These are phyloP conservation scores for Telmatochromis bifrenatus DNA, from an alignment of 2,113 vertebrate species.

Conservation along the genomic window DNA sequence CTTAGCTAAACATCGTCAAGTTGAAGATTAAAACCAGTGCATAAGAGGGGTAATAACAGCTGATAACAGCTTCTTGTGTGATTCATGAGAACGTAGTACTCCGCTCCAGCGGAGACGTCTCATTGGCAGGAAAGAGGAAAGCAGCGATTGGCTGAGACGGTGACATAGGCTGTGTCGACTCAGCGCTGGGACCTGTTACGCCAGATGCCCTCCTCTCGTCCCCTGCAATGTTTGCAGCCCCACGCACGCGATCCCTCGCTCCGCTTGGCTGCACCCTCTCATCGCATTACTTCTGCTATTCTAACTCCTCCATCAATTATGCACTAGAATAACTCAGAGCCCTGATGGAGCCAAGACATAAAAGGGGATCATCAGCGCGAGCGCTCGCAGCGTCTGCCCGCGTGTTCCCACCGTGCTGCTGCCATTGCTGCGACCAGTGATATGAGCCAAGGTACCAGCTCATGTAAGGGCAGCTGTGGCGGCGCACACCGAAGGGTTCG, in stretches of 20 bases:
- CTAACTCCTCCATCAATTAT: slow-evolving; percentile 81
- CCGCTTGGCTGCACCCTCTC: slow-evolving; percentile 75
- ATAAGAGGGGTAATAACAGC: neutral
- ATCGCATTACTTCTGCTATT: slow-evolving; percentile 83
- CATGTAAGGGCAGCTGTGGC: neutral
- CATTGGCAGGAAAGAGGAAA: slow-evolving; percentile 35
- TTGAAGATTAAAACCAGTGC: neutral
- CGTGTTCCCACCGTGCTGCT: slow-evolving; percentile 15
- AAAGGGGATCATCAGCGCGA: slow-evolving; percentile 57
- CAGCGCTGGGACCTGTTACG: slow-evolving; percentile 69
- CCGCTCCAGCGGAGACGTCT: neutral
- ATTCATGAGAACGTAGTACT: slow-evolving; percentile 54
- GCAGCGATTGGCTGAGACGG: slow-evolving; percentile 46
- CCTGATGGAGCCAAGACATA: slow-evolving; percentile 58
- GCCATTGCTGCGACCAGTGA: slow-evolving; percentile 15
- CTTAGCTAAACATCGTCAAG: neutral
- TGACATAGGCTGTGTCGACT: slow-evolving; percentile 47
- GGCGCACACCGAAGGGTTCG: neutral
- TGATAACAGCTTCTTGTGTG: neutral
- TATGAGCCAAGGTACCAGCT: slow-evolving; percentile 16
- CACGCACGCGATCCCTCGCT: slow-evolving; percentile 72
- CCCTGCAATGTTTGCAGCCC: slow-evolving; percentile 73
- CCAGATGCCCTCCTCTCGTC: slow-evolving; percentile 73
- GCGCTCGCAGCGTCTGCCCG: slow-evolving; percentile 32
- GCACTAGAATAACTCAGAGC: slow-evolving; percentile 76